Percentiles rank a stretch among this genome's conserved stretches.
Evolutionary conservation across 2,113 vertebrate species (phyloP).

Genomic region (Trogon melanurus): DNA sequence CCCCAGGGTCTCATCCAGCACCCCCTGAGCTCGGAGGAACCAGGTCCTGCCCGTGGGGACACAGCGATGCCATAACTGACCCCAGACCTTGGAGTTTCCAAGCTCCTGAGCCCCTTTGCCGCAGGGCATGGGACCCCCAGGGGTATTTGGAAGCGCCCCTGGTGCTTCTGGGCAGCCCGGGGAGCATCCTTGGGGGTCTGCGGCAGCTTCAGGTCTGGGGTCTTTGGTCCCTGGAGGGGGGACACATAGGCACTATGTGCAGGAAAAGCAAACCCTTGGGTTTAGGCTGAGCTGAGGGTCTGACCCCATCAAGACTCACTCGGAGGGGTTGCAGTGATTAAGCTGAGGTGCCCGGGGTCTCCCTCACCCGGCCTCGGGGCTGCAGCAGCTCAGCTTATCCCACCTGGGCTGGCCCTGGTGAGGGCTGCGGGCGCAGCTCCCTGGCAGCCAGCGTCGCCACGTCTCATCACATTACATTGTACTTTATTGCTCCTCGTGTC

Average conservation of each 20-base stretch:
- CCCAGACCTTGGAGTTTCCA: too few relatives aligned
- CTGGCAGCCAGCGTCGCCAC: background rate
- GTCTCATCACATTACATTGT: background rate
- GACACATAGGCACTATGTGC: accelerated
- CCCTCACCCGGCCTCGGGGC: background rate
- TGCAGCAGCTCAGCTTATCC: too few relatives aligned
- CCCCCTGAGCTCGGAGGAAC: accelerated
- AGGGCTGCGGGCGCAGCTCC: background rate
- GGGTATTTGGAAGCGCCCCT: too few relatives aligned
- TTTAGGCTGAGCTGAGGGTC: background rate
- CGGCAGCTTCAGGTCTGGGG: background rate
- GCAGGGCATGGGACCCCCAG: too few relatives aligned
- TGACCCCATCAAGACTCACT: accelerated
- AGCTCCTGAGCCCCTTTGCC: background rate
- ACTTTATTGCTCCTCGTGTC: background rate
- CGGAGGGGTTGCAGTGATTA: accelerated
- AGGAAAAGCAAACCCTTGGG: background rate
- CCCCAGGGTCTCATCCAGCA: too few relatives aligned
- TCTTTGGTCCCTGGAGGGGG: background rate
- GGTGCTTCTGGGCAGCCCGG: too few relatives aligned
- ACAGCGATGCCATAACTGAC: accelerated
- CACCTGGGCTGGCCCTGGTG: too few relatives aligned
- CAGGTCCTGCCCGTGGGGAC: accelerated
- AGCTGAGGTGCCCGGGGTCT: accelerated
- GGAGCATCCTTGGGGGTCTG: too few relatives aligned